Evolutionary conservation across 1,140 invertebrate genomes (phyloP).

Genomic region (Apis dorsata): DNA sequence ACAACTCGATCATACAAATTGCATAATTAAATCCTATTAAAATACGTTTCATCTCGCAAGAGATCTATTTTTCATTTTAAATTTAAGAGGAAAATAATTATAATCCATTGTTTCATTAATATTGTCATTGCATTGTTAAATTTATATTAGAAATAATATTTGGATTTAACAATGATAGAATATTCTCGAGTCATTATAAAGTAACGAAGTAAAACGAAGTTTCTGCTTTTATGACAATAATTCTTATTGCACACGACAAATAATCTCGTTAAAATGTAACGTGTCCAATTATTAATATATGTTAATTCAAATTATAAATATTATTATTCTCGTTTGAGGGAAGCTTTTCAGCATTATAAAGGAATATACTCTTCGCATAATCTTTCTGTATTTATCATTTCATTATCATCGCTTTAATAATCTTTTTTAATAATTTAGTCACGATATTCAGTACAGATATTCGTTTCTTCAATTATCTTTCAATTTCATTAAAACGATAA

Average conservation of each 20-base stretch:
- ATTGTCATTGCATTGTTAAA: neutral
- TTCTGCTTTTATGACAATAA: neutral
- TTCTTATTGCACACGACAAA: neutral
- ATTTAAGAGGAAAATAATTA: no score
- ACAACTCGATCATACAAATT: no score
- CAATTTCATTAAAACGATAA: neutral
- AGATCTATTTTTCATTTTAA: no score
- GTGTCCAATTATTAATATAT: neutral
- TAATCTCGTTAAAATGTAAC: neutral
- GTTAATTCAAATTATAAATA: neutral
- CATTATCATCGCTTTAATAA: neutral
- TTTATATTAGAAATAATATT: neutral
- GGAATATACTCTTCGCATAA: neutral
- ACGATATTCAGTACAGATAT: neutral
- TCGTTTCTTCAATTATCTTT: neutral
- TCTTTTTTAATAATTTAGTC: neutral
- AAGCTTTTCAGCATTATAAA: neutral
- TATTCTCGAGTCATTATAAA: neutral
- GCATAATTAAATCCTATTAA: no score
- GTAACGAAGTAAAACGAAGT: neutral
- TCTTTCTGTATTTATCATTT: neutral
- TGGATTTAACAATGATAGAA: no score
- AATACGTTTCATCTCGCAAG: no score
- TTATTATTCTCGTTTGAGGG: neutral
- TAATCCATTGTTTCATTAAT: neutral